These are phyloP conservation scores for Sialia sialis DNA, from an alignment of 2,113 vertebrate species.

Conservation along the genomic window DNA sequence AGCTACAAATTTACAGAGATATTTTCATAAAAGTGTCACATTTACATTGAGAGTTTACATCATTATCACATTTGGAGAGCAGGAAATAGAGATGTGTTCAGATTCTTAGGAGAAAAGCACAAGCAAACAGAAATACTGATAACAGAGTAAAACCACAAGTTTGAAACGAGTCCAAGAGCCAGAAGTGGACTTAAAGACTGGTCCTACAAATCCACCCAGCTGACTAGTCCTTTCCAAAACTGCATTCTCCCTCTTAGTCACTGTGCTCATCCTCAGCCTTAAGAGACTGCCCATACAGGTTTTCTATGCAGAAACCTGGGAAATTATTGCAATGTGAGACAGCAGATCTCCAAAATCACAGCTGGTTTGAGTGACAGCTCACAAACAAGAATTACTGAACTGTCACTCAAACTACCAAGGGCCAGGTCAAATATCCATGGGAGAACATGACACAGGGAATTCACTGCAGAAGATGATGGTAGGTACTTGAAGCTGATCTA, in stretches of 20 bases:
- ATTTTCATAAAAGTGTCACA: background rate
- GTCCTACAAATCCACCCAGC: background rate
- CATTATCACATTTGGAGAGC: background rate
- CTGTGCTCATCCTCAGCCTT: background rate
- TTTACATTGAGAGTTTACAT: background rate
- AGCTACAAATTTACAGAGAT: background rate
- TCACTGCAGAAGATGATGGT: background rate
- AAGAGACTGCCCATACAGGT: background rate
- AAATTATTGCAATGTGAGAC: background rate
- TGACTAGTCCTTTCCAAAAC: background rate
- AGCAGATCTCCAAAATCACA: background rate
- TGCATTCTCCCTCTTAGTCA: background rate
- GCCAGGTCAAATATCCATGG: background rate
- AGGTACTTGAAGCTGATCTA: background rate
- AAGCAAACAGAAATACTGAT: background rate
- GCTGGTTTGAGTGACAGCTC: background rate
- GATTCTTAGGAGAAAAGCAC: background rate
- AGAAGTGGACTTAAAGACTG: background rate
- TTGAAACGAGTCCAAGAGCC: background rate
- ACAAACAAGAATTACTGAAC: background rate
- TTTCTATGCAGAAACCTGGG: background rate
- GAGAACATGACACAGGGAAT: background rate
- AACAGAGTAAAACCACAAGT: background rate
- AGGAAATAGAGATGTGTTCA: background rate
- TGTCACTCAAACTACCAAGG: background rate